These are phyloP conservation scores for Drosophila macrospina DNA, from an alignment of 2,888 invertebrate species.

Conservation along the genomic window DNA sequence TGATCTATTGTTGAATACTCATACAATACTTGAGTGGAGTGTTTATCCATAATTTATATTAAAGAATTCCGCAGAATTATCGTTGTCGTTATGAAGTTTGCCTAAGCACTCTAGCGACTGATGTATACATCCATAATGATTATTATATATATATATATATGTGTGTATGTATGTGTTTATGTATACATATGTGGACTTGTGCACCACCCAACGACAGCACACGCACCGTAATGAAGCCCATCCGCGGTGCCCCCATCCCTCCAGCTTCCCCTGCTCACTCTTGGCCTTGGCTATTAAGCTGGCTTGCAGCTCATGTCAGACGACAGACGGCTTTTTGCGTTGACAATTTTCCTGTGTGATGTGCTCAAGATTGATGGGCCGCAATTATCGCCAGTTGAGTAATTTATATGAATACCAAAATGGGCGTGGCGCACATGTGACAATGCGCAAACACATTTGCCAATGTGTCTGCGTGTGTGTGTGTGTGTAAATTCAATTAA, in stretches of 20 bases:
- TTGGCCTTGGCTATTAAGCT: slow-evolving; percentile 14
- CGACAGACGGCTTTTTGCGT: slow-evolving; percentile 74
- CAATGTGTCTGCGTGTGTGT: slow-evolving; percentile 16
- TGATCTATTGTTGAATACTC: too few relatives aligned
- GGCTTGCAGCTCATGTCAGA: slow-evolving; percentile 64
- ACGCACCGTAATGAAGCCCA: slow-evolving; percentile 50
- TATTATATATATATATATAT: background rate
- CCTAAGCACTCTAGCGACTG: slow-evolving; percentile 3
- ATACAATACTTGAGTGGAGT: too few relatives aligned
- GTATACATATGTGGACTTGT: slow-evolving; percentile 1
- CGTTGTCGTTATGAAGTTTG: slow-evolving; percentile 9
- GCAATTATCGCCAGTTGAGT: slow-evolving; percentile 79
- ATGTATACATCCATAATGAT: background rate
- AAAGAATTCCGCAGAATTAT: too few relatives aligned
- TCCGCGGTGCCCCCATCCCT: slow-evolving; percentile 9
- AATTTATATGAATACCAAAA: slow-evolving; percentile 72
- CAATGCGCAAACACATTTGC: slow-evolving; percentile 53
- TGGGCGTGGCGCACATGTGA: slow-evolving; percentile 65
- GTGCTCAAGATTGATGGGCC: slow-evolving; percentile 78
- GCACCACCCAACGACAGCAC: slow-evolving; percentile 12
- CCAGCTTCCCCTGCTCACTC: background rate
- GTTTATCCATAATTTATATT: too few relatives aligned
- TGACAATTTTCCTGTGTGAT: slow-evolving; percentile 78
- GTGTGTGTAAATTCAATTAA: slow-evolving; percentile 70
- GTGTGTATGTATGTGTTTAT: too few relatives aligned